phyloP scores from a whole-genome alignment of 2,888 invertebrate genomes.

The Clepsis dumicolana region DNA sequence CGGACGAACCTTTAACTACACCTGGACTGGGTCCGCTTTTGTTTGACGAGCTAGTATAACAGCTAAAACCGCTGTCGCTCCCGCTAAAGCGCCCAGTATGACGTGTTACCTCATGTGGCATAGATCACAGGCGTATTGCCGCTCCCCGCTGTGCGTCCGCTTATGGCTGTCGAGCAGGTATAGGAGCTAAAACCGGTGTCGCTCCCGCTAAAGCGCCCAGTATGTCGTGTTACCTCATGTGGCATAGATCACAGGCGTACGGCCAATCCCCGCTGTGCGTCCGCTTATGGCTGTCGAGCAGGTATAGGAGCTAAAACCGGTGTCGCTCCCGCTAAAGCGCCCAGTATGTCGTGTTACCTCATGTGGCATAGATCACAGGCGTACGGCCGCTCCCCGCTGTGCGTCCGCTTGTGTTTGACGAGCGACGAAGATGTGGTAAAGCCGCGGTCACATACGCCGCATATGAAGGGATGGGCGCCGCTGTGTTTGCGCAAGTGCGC shows the following conservation, averaged over 20 bases:
- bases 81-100: background rate
- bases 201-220: background rate
- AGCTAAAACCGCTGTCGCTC: background rate
- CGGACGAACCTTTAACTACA: too few species aligned
- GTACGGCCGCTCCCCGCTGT: slow-evolving; percentile 87
- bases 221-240: background rate
- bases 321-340: background rate
- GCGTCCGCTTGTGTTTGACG: slow-evolving; percentile 85
- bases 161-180: too few species aligned
- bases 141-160: background rate
- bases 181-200: too few species aligned
- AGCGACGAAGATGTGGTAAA: slow-evolving; percentile 87
- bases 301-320: background rate
- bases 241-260: background rate
- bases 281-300: slow-evolving; percentile 83
- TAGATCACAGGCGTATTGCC: background rate
- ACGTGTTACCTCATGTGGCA: background rate
- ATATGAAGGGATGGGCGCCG: slow-evolving; percentile 87
- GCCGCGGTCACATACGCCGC: slow-evolving; percentile 82
- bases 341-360: slow-evolving; percentile 56
- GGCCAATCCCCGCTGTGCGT: slow-evolving; percentile 63
- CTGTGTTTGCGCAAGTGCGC: slow-evolving; percentile 86
- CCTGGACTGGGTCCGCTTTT: too few species aligned
- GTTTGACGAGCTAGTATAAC: too few species aligned
- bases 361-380: slow-evolving; percentile 86